A percentile compares a stretch with the other conserved stretches of the same genome.
Evolutionary conservation across 2,113 vertebrate genomes (phyloP).

Genomic region (Spea bombifrons): DNA sequence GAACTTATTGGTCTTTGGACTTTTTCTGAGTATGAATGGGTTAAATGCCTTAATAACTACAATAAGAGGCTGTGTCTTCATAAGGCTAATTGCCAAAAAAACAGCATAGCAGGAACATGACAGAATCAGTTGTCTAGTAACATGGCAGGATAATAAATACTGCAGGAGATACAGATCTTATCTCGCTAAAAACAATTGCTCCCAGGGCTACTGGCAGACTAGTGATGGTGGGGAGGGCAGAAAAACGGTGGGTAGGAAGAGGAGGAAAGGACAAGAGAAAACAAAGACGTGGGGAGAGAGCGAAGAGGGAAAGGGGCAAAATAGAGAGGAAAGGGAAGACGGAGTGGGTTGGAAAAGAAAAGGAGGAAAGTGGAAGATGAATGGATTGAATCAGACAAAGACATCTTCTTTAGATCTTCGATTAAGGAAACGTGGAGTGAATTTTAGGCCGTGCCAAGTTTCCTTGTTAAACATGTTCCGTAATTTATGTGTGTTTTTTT

Average conservation of each 20-base stretch:
- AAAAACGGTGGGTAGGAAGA: not conserved
- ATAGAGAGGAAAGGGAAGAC: not conserved
- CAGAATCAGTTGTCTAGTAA: constrained; percentile 40
- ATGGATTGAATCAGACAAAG: constrained; percentile 5
- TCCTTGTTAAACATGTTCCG: constrained; percentile 40
- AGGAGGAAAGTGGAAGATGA: constrained; percentile 16
- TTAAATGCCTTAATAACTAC: constrained; percentile 31
- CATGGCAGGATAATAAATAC: constrained; percentile 40
- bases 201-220: constrained; percentile 37
- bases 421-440: constrained; percentile 24
- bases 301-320: not conserved
- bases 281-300: not conserved
- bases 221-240: not conserved
- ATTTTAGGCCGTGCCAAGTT: constrained; percentile 29
- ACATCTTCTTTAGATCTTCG: constrained; percentile 7
- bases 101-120: constrained; percentile 37
- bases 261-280: not conserved
- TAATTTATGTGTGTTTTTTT: constrained; percentile 30
- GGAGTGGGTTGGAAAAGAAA: not conserved
- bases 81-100: constrained; percentile 30
- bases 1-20: too few species aligned
- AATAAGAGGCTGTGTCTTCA: not conserved
- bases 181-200: constrained; percentile 36
- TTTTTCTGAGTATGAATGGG: not conserved
- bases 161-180: constrained; percentile 29